phyloP scores from a whole-genome alignment of 1,140 invertebrate species.

The Sycobia sp. region DNA sequence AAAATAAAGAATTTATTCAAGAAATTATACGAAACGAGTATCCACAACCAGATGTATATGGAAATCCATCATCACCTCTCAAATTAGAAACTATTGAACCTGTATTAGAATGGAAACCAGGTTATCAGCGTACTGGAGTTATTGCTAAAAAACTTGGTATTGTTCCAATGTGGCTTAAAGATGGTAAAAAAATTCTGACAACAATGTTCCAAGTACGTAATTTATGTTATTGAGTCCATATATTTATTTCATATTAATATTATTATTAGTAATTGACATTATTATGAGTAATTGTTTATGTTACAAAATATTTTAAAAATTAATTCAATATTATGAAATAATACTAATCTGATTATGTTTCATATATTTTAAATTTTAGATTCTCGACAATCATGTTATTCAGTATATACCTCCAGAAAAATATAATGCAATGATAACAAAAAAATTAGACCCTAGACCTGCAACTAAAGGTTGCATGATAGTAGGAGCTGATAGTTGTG shows the following conservation, averaged over 20 bases:
- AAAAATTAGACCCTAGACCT: constrained; percentile 48
- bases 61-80: constrained; percentile 56
- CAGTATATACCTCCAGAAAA: constrained; percentile 87
- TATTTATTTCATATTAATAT: neutral
- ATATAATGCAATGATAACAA: constrained; percentile 66
- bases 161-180: constrained; percentile 89
- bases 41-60: constrained; percentile 56
- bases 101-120: constrained; percentile 67
- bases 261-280: neutral
- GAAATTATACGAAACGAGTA: constrained; percentile 76
- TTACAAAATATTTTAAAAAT: too few species aligned
- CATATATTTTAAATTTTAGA: constrained; percentile 59
- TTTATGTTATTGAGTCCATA: neutral
- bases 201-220: constrained; percentile 83
- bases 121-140: constrained; percentile 76
- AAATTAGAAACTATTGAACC: constrained; percentile 66
- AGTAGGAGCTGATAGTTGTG: constrained; percentile 86
- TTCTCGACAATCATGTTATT: constrained; percentile 95
- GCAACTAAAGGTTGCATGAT: constrained; percentile 73
- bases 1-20: constrained; percentile 83
- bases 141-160: constrained; percentile 93
- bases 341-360: too few species aligned
- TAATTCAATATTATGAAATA: too few species aligned
- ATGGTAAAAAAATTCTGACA: constrained; percentile 77
- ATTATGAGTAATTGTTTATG: neutral